Percentiles rank a stretch among this genome's conserved stretches.
Conservation (phyloP, 2,797 vertebrate genomes). For the Rhyacichthys aspro region DNA sequence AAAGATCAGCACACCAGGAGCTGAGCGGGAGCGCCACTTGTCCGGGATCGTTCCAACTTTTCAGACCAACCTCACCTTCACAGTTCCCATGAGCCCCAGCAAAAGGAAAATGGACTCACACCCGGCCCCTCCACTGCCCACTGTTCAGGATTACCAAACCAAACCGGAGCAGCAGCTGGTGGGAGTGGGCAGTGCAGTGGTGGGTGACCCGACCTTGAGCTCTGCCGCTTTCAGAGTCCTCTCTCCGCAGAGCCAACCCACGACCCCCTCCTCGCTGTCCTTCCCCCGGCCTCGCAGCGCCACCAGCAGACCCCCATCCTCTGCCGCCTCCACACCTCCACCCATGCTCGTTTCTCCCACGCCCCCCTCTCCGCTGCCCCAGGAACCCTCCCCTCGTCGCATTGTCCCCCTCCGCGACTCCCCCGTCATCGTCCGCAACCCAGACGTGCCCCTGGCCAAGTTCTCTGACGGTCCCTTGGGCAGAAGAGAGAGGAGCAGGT, state of each 20-base stretch:
- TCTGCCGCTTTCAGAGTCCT: slow-evolving; percentile 83
- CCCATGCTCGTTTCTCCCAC: slow-evolving; percentile 89
- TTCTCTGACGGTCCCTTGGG: slow-evolving; percentile 76
- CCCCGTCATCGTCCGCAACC: slow-evolving; percentile 92
- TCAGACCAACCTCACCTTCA: slow-evolving; percentile 92
- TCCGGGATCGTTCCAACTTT: slow-evolving; percentile 87
- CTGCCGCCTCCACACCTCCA: slow-evolving; percentile 86
- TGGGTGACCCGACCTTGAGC: slow-evolving; percentile 59
- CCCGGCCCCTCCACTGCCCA: slow-evolving; percentile 73
- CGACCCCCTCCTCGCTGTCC: slow-evolving; percentile 75
- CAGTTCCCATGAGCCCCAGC: slow-evolving; percentile 92
- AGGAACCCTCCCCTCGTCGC: slow-evolving; percentile 86
- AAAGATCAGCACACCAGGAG: slow-evolving; percentile 84
- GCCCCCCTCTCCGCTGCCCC: slow-evolving; percentile 86
- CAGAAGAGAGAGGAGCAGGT: slow-evolving; percentile 69
- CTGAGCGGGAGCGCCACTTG: slow-evolving; percentile 84
- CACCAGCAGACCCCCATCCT: slow-evolving; percentile 82
- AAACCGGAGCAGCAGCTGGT: slow-evolving; percentile 74
- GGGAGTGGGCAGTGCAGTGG: slow-evolving; percentile 29
- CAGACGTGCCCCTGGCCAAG: slow-evolving; percentile 87
- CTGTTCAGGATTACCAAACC: slow-evolving; percentile 79
- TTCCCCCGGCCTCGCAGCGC: slow-evolving; percentile 78
- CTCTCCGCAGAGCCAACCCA: slow-evolving; percentile 83
- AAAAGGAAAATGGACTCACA: slow-evolving; percentile 86
- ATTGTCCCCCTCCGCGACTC: slow-evolving; percentile 89